These are phyloP conservation scores for Argentina silus DNA, from an alignment of 2,797 vertebrate species.

Conservation along the genomic window DNA sequence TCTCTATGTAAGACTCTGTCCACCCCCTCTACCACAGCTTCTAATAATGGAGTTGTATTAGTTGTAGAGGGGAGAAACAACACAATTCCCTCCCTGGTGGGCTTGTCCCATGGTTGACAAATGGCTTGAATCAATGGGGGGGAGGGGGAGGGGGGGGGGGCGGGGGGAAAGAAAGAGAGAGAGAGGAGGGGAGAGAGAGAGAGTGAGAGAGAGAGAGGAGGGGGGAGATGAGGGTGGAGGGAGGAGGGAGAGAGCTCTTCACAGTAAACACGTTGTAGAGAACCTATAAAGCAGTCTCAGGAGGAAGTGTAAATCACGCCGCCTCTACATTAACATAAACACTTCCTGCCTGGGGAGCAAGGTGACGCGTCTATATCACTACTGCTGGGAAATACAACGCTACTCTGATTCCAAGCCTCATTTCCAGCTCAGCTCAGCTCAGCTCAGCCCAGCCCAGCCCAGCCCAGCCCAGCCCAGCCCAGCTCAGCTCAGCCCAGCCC, in stretches of 20 bases:
- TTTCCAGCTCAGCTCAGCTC: not conserved
- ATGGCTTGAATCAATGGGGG: constrained; percentile 69
- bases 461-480: not conserved
- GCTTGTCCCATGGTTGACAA: constrained; percentile 66
- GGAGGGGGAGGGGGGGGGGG: constrained; percentile 43
- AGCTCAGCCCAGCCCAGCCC: not conserved
- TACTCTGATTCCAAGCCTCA: not conserved
- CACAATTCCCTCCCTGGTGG: constrained; percentile 55
- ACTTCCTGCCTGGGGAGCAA: constrained; percentile 54
- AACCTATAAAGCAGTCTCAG: constrained; percentile 77
- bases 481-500: not conserved
- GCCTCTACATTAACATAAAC: constrained; percentile 65
- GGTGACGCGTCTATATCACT: constrained; percentile 69
- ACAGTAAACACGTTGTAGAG: constrained; percentile 69
- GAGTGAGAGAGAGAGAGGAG: constrained; percentile 36
- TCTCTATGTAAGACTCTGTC: too few species aligned
- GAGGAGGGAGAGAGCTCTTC: constrained; percentile 31
- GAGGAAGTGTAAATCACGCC: constrained; percentile 75
- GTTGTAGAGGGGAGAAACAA: constrained; percentile 36
- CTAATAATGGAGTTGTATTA: not conserved
- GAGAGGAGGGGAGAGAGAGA: constrained; percentile 2
- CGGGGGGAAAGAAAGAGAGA: not conserved
- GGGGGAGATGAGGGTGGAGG: constrained; percentile 26
- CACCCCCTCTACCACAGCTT: too few species aligned
- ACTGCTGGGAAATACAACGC: constrained; percentile 34